phyloP scores from a whole-genome alignment of 64 coral and sea anemone genomes.

The Cladopsammia gracilis region DNA sequence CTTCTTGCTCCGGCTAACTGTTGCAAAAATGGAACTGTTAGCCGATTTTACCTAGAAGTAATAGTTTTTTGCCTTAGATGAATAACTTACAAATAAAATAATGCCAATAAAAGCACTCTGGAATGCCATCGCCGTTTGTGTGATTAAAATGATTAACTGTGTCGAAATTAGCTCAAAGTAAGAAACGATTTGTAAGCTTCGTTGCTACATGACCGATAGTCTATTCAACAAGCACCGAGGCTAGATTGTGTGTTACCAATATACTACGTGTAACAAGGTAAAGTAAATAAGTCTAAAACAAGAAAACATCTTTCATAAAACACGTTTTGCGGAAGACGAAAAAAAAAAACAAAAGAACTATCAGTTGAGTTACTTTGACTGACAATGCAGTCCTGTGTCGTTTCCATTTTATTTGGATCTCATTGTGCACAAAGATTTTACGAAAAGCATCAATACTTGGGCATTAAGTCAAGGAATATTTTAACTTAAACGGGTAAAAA shows the following conservation, averaged over 20 bases:
- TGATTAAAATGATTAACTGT: too few species aligned
- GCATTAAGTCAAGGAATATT: too few species aligned
- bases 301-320: not conserved
- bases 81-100: not conserved
- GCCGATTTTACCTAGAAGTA: not conserved
- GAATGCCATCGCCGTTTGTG: not conserved
- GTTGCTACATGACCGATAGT: not conserved
- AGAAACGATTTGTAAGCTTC: too few species aligned
- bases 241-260: not conserved
- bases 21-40: too few species aligned
- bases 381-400: too few species aligned
- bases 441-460: too few species aligned
- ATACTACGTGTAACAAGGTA: not conserved
- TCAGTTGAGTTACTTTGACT: not conserved
- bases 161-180: too few species aligned
- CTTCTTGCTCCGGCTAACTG: too few species aligned
- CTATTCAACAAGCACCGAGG: not conserved
- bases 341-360: not conserved
- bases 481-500: too few species aligned
- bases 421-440: too few species aligned
- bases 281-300: slow-evolving; percentile 1
- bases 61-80: not conserved
- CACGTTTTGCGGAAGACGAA: not conserved
- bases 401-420: too few species aligned
- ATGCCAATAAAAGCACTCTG: not conserved